Evolutionary conservation across 2,113 vertebrate genomes (phyloP).

Genomic region (Rhinogobius similis): DNA sequence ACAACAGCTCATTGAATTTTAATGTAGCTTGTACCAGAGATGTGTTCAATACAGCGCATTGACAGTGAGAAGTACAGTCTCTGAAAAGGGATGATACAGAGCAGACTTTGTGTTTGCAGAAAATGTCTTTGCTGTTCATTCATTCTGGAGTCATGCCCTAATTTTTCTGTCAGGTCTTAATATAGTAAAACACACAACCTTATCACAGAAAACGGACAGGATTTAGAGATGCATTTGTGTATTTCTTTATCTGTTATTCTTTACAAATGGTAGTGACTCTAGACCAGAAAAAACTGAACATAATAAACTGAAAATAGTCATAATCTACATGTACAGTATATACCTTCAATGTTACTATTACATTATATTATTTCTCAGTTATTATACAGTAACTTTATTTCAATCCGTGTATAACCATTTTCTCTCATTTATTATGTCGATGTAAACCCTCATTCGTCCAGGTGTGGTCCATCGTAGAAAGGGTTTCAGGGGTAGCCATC

Average conservation of each 20-base stretch:
- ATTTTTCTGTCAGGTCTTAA: conserved; percentile 18
- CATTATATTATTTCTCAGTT: too few relatives aligned
- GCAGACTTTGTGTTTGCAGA: conserved; percentile 22
- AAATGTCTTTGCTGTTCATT: conserved; percentile 16
- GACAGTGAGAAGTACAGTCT: conserved; percentile 13
- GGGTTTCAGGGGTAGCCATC: too few relatives aligned
- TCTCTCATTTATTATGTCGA: not conserved
- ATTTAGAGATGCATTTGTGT: too few relatives aligned
- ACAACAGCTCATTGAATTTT: not conserved
- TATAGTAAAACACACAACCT: not conserved
- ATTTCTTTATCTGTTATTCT: too few relatives aligned
- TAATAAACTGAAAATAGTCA: too few relatives aligned
- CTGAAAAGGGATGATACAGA: conserved; percentile 17
- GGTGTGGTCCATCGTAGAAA: too few relatives aligned
- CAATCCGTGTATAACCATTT: not conserved
- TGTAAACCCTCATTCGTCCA: too few relatives aligned
- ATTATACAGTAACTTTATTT: not conserved
- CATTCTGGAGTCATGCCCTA: conserved; percentile 13
- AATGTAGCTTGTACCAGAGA: too few relatives aligned
- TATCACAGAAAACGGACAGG: not conserved
- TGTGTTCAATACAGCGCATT: conserved; percentile 14
- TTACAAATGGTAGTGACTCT: not conserved
- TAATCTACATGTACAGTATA: too few relatives aligned
- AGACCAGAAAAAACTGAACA: too few relatives aligned
- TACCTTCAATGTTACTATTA: too few relatives aligned